Conservation (phyloP, 2,113 vertebrate species). For the Tyto alba region DNA sequence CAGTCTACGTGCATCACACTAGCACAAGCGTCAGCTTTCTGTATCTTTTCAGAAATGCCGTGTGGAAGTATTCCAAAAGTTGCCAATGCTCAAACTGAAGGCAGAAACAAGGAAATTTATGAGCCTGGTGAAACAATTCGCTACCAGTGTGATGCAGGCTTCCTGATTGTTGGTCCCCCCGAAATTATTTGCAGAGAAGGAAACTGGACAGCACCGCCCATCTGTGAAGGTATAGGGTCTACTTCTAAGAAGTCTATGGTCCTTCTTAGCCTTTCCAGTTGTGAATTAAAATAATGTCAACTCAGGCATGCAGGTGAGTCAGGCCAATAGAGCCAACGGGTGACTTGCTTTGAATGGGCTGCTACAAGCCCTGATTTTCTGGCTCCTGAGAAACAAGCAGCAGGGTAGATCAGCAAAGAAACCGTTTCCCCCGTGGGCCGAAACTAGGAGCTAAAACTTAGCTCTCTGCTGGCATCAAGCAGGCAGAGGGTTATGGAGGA, state of each 20-base stretch:
- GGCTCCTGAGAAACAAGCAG: neutral
- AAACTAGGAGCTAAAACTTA: neutral
- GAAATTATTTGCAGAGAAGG: constrained; percentile 53
- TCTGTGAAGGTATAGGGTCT: constrained; percentile 26
- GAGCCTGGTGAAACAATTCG: constrained; percentile 37
- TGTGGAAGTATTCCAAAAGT: constrained; percentile 33
- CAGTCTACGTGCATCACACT: neutral
- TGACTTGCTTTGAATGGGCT: neutral
- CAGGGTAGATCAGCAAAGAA: neutral
- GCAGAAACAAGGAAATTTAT: neutral
- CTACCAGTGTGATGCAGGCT: constrained; percentile 15
- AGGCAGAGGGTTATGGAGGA: neutral
- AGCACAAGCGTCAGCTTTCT: neutral
- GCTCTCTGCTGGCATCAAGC: neutral
- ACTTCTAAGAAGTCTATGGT: neutral
- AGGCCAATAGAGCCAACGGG: neutral
- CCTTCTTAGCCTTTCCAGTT: neutral
- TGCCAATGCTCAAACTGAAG: neutral
- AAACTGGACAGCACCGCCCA: constrained; percentile 13
- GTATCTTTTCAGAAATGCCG: neutral
- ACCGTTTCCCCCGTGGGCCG: neutral
- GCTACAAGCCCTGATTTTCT: neutral
- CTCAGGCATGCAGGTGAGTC: neutral
- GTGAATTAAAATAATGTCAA: neutral
- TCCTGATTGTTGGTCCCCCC: neutral